Percentiles rank a stretch among this genome's conserved stretches.
Conservation (phyloP, 2,113 vertebrate species). For the Xiphias gladius region DNA sequence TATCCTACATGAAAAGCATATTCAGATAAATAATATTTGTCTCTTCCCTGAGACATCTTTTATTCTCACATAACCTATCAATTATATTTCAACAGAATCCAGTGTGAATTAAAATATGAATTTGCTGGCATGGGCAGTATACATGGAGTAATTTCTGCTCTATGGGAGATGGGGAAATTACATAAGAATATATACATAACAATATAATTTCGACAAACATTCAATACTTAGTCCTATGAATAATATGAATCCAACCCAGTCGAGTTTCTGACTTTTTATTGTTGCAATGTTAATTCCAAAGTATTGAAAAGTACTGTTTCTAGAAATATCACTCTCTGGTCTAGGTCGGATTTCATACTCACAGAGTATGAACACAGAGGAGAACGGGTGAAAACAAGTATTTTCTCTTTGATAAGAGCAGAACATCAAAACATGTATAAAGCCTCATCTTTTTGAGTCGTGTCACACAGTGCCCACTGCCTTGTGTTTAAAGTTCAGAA, state of each 20-base stretch:
- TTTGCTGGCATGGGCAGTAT: no score
- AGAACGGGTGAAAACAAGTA: background rate
- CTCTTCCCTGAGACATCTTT: no score
- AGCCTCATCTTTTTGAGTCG: background rate
- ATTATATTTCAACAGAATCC: no score
- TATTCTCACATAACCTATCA: no score
- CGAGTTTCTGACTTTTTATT: background rate
- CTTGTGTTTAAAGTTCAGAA: background rate
- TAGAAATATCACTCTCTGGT: background rate
- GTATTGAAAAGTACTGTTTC: background rate
- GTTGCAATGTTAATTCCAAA: background rate
- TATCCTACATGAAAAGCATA: no score
- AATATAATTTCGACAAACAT: no score
- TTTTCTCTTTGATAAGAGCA: constrained; percentile 3
- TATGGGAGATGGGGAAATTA: no score
- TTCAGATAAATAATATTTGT: no score
- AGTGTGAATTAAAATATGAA: no score
- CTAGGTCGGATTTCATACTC: background rate
- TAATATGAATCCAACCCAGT: background rate
- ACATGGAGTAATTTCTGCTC: no score
- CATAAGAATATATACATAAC: no score
- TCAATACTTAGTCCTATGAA: no score
- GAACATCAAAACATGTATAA: background rate
- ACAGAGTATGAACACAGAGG: background rate
- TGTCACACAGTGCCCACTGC: background rate